Base-by-base conservation (phyloP, 1,140 invertebrate species). In the Drosophila azteca region DNA sequence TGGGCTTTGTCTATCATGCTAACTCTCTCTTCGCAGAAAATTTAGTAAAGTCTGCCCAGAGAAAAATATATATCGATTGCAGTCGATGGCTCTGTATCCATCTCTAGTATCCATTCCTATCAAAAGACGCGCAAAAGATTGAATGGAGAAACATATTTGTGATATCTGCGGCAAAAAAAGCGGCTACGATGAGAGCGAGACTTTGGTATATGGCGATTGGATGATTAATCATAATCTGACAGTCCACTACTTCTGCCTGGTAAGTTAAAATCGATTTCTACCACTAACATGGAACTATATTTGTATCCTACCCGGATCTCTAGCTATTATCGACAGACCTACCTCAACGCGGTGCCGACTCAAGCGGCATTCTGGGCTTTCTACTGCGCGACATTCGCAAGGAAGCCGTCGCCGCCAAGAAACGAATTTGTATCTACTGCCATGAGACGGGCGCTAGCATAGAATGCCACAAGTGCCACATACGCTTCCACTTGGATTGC, bases 241-340 rank as follows among this genome's bases (percentile, higher is more conserved):
- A 0, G 88, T 88, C 3, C 90, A 91, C 41, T 90, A 90, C 44
- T 91, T 54, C 24, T 91, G 90, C n/a, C 52, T 91, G 77, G 90
- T 91, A 50, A 61, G 69, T 50, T 2, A 7, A 3, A 48, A 50
- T 17, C 45, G 9, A 3, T 1, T 3, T 3, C n/a, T 13, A 11
- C 11, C 35, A 9, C 31, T 11, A 35, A 4, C 9, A 35, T 2
- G 31, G 9, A 24, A 39, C 20, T 7, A 39, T 29, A 20, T 51
- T 6, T 15, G 17, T n/a, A 3, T 17, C 2, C 6, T 22, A 26
- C 24, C 24, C 24, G 31, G 8, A 15, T 22, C 41, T 20, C 9
- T 35, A 91, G 90, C 50, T 91, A 1, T 54, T 90, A 0, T 90
- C 90, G 0, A 79, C 79, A 1, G 51, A 90, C 44, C 52, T 91